These are phyloP conservation scores for Anser brachyrhynchus DNA, from an alignment of 2,113 vertebrate genomes.

Conservation along the genomic window DNA sequence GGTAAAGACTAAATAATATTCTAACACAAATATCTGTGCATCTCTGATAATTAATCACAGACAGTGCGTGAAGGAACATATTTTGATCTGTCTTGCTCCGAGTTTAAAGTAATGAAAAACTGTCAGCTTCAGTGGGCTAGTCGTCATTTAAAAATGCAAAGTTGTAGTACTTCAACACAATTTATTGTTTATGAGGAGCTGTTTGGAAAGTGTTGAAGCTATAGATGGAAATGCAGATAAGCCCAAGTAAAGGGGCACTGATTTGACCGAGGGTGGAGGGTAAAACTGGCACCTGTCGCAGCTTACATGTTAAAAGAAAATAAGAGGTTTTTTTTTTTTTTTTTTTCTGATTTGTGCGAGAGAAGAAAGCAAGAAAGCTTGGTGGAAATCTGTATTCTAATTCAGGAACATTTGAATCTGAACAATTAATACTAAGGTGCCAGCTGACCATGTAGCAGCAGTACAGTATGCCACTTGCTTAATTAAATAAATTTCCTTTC, in stretches of 20 bases:
- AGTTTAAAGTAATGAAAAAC: background rate
- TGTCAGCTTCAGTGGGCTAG: background rate
- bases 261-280: background rate
- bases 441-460: background rate
- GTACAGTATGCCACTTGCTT: background rate
- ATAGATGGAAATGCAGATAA: background rate
- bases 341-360: background rate
- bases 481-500: conserved; percentile 23
- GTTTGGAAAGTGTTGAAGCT: background rate
- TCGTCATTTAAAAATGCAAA: background rate
- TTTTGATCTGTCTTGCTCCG: background rate
- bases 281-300: background rate
- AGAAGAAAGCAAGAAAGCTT: background rate
- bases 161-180: background rate
- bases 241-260: background rate
- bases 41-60: conserved; percentile 55
- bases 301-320: background rate
- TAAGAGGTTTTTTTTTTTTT: too few relatives aligned
- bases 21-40: conserved; percentile 17
- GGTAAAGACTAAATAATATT: conserved; percentile 55
- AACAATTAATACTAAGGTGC: background rate
- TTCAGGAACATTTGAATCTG: background rate
- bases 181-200: background rate
- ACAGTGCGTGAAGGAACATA: background rate
- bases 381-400: background rate